Base-by-base conservation (phyloP, 2,113 vertebrate genomes). In the Gambusia affinis region DNA sequence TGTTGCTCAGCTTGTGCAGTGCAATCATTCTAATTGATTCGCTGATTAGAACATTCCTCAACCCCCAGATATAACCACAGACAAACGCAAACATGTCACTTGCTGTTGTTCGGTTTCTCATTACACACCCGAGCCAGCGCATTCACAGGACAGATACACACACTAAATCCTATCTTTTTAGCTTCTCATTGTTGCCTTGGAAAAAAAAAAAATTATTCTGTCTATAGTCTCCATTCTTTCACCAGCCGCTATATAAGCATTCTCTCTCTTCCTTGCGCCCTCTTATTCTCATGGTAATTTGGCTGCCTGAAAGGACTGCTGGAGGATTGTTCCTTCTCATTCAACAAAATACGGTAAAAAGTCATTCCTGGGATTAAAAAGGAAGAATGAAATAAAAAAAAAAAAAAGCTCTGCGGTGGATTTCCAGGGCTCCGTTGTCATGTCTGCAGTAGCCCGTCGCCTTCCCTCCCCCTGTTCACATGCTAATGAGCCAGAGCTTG, bases 271-370 rank as follows among this genome's bases (percentile, higher is more conserved):
- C 85, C 88, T 80, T 70, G 74, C 81, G 80, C 83, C 82, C 82
- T 79, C 85, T 85, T 87, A 93, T 95, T 94, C 90, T 93, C 91
- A 94, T 95, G 94, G 83, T 94, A 94, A 95, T 95, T 91, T 85
- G 89, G 83, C 84, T 78, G 90, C 22, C 88, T 89, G 91, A 90
- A 92, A 93, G 86, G 86, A 90, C 77, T 83, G 87, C 82, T 62
- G n/a, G 64, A 80, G 75, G 77, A 83, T 91, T 92, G 87, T 89
- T 93, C 90, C 79, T 84, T 91, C 86, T 91, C 89, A 86, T 89
- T 90, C 88, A 91, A 93, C 88, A 93, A 93, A 95, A 93, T 91
- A 90, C 78, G 76, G 76, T 86, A 93, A 92, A 90, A 93, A 94
- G 93, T 94, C 92, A 94, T 93, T 92, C 89, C 87, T 84, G 79